A percentile compares a stretch with the other conserved stretches of the same genome.
Conservation (phyloP, 1,140 invertebrate genomes). For the Asbolus verrucosus region DNA sequence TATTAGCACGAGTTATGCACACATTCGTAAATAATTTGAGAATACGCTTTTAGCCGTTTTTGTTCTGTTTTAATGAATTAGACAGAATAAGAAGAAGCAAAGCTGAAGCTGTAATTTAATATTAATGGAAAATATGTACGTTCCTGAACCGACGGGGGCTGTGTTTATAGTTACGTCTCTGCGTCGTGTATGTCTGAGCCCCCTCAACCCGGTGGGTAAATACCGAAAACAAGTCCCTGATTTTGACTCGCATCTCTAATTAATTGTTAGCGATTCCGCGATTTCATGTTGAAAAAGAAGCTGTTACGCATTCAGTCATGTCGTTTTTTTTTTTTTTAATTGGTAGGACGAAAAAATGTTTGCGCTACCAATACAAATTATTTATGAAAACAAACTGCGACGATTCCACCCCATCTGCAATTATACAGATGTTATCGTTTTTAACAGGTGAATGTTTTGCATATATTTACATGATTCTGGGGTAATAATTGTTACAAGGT, state of each 20-base stretch:
- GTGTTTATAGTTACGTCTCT: constrained; percentile 8
- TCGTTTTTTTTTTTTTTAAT: too few relatives aligned
- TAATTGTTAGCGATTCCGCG: constrained; percentile 17
- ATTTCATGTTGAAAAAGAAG: not conserved
- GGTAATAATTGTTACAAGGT: too few relatives aligned
- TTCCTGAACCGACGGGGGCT: constrained; percentile 9
- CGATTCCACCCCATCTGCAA: not conserved
- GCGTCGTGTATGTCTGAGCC: constrained; percentile 20
- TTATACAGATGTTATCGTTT: constrained; percentile 9
- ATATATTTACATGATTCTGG: constrained; percentile 5
- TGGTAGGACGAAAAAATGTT: too few relatives aligned
- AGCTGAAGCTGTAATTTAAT: constrained; percentile 34
- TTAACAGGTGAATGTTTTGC: constrained; percentile 21
- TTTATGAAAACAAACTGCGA: constrained; percentile 16
- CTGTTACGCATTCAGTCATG: too few relatives aligned
- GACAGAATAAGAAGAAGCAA: constrained; percentile 28
- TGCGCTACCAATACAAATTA: too few relatives aligned
- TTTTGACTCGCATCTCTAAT: constrained; percentile 26
- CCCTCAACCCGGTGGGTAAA: constrained; percentile 20
- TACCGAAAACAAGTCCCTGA: constrained; percentile 26
- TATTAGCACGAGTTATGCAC: constrained; percentile 30
- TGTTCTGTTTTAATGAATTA: constrained; percentile 25
- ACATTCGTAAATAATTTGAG: constrained; percentile 34
- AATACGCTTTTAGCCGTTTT: constrained; percentile 33
- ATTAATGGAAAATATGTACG: constrained; percentile 39